A percentile compares a stretch with the other conserved stretches of the same genome.
Conservation (phyloP, 2,113 vertebrate species). For the Halcyon senegalensis region DNA sequence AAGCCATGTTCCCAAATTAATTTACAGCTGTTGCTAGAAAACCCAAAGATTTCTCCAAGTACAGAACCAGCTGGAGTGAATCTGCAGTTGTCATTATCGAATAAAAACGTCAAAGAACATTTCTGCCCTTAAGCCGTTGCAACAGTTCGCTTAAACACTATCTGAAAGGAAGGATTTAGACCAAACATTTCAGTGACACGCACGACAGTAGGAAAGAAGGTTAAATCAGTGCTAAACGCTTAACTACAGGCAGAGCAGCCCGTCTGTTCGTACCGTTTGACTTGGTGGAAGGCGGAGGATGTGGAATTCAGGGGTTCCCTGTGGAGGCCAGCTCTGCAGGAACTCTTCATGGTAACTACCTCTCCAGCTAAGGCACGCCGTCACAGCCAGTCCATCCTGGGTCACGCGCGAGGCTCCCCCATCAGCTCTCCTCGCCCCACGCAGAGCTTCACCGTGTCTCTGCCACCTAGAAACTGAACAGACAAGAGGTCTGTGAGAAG, state of each 20-base stretch:
- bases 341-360: constrained; percentile 76
- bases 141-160: neutral
- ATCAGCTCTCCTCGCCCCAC: neutral
- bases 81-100: constrained; percentile 12
- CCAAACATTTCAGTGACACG: neutral
- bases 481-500: neutral
- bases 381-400: constrained; percentile 73
- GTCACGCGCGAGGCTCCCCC: neutral
- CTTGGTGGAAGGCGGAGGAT: constrained; percentile 68
- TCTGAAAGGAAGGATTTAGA: neutral
- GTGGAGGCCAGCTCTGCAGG: constrained; percentile 82
- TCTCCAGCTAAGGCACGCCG: constrained; percentile 74
- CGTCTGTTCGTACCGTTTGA: constrained; percentile 73
- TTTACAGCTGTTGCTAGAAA: constrained; percentile 32
- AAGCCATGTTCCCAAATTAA: constrained; percentile 26
- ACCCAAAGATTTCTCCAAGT: neutral
- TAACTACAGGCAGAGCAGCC: neutral
- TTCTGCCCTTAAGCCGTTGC: neutral
- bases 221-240: fast-evolving
- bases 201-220: neutral
- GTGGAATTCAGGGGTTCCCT: constrained; percentile 75
- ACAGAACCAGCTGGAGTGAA: neutral
- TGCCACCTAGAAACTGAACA: constrained; percentile 46
- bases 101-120: neutral
- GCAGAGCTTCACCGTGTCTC: neutral